These are phyloP conservation scores for Drosophila testacea DNA, from an alignment of 2,888 invertebrate genomes.

Conservation along the genomic window DNA sequence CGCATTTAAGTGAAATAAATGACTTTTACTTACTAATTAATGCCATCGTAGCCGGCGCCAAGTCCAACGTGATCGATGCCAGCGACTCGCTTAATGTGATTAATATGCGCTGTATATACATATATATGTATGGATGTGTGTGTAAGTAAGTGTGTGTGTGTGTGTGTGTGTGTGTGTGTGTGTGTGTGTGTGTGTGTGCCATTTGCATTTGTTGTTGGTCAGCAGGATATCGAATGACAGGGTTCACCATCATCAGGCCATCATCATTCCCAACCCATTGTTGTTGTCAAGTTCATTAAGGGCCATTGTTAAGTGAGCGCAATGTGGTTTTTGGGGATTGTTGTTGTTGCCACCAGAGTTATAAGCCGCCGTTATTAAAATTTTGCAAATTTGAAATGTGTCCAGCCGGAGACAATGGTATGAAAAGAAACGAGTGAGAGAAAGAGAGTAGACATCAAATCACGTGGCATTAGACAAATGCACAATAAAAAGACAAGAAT, in stretches of 20 bases:
- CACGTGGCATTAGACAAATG: constrained; percentile 51
- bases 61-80: constrained; percentile 95
- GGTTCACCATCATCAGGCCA: constrained; percentile 27
- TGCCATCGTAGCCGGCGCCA: constrained; percentile 95
- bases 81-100: constrained; percentile 93
- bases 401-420: constrained; percentile 56
- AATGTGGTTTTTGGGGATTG: constrained; percentile 28
- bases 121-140: constrained; percentile 8
- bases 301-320: constrained; percentile 57
- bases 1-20: constrained; percentile 82
- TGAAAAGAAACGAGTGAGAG: constrained; percentile 35
- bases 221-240: constrained; percentile 64
- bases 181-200: constrained; percentile 8
- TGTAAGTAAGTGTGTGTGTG: constrained; percentile 18
- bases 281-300: constrained; percentile 63
- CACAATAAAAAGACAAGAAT: constrained; percentile 26
- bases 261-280: constrained; percentile 14
- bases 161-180: constrained; percentile 11
- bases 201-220: constrained; percentile 50
- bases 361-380: constrained; percentile 76
- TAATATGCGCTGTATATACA: constrained; percentile 91
- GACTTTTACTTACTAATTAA: constrained; percentile 92
- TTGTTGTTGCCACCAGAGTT: constrained; percentile 51
- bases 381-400: constrained; percentile 72
- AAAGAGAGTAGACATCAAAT: constrained; percentile 36